These are phyloP conservation scores for Pammene aurita DNA, from an alignment of 2,888 invertebrate genomes.

Conservation along the genomic window DNA sequence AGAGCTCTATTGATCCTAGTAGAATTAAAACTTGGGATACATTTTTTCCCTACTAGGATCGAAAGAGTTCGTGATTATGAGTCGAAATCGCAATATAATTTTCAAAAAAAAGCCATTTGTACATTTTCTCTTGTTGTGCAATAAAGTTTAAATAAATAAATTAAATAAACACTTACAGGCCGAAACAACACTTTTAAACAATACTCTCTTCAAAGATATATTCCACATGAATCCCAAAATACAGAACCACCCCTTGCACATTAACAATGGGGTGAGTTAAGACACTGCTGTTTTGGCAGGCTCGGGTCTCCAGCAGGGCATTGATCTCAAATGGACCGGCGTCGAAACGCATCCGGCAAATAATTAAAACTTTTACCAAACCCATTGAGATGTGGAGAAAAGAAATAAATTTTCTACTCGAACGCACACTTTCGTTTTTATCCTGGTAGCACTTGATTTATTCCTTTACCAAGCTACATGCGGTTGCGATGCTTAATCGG, in stretches of 20 bases:
- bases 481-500: constrained; percentile 46
- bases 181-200: constrained; percentile 18
- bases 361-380: constrained; percentile 79
- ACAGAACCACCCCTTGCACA: constrained; percentile 39
- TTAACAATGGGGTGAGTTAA: constrained; percentile 37
- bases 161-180: constrained; percentile 7
- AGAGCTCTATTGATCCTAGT: too few relatives aligned
- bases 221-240: constrained; percentile 19
- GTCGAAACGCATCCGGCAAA: constrained; percentile 71
- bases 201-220: constrained; percentile 25
- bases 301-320: constrained; percentile 51
- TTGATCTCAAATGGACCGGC: constrained; percentile 64
- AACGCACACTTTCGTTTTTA: constrained; percentile 76
- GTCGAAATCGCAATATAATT: too few relatives aligned
- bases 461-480: constrained; percentile 55
- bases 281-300: constrained; percentile 26
- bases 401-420: constrained; percentile 75
- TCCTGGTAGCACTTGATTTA: constrained; percentile 68
- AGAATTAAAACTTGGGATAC: too few relatives aligned
- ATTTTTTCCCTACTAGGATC: too few relatives aligned
- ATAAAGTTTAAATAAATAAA: too few relatives aligned
- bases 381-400: constrained; percentile 70
- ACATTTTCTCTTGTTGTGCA: too few relatives aligned
- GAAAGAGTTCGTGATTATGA: too few relatives aligned
- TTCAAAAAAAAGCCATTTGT: too few relatives aligned